Evolutionary conservation across 1,140 invertebrate genomes (phyloP).

Genomic region (Drosophila paulistorum): DNA sequence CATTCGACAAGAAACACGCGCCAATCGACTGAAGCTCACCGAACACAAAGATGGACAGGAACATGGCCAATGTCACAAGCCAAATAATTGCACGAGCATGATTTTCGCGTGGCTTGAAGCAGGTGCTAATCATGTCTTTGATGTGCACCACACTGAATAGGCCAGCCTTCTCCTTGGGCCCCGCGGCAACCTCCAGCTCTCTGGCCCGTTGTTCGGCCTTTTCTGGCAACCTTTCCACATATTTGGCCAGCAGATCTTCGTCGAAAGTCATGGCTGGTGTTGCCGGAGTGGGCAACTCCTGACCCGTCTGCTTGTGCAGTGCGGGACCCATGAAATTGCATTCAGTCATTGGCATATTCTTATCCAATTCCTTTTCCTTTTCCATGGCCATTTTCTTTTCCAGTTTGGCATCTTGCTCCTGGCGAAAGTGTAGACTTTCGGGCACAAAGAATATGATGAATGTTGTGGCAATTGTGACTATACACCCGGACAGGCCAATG

Average conservation of each 20-base stretch:
- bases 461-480: slow-evolving; percentile 62
- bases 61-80: slow-evolving; percentile 85
- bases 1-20: slow-evolving; percentile 4
- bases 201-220: slow-evolving; percentile 40
- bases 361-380: slow-evolving; percentile 27
- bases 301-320: slow-evolving; percentile 5
- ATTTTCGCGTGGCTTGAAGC: slow-evolving; percentile 85
- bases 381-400: slow-evolving; percentile 13
- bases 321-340: slow-evolving; percentile 56
- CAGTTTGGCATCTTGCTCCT: slow-evolving; percentile 38
- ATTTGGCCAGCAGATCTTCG: slow-evolving; percentile 69
- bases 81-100: slow-evolving; percentile 86
- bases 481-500: slow-evolving; percentile 64
- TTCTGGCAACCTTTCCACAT: slow-evolving; percentile 59
- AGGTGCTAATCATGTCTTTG: slow-evolving; percentile 85
- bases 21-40: slow-evolving; percentile 53
- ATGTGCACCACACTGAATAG: slow-evolving; percentile 85
- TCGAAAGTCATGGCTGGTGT: slow-evolving; percentile 66
- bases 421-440: slow-evolving; percentile 66
- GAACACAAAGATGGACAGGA: slow-evolving; percentile 84
- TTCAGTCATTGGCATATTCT: slow-evolving; percentile 46
- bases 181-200: slow-evolving; percentile 18
- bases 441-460: slow-evolving; percentile 71
- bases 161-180: slow-evolving; percentile 64
- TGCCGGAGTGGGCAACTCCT: slow-evolving; percentile 51